phyloP scores from a whole-genome alignment of 2,113 vertebrate genomes.

The Amblyornis subalaris region DNA sequence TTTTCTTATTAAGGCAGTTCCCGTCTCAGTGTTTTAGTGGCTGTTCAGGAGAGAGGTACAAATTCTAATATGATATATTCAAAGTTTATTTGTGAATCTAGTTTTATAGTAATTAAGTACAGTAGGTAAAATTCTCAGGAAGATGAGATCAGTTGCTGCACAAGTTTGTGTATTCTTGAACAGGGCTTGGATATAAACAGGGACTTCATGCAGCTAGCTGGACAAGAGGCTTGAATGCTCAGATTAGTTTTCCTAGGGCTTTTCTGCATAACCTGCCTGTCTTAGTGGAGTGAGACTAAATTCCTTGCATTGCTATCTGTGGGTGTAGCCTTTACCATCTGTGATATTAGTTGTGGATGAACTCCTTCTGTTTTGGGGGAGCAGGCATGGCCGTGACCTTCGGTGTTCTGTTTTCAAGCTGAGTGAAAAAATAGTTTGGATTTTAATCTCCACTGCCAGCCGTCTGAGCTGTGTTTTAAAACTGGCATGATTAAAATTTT shows the following conservation, averaged over 20 bases:
- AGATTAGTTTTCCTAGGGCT: background rate
- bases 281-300: background rate
- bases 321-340: background rate
- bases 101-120: background rate
- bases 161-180: background rate
- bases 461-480: background rate
- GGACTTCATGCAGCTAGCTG: background rate
- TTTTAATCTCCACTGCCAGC: background rate
- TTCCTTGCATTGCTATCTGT: background rate
- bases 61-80: background rate
- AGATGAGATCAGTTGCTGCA: background rate
- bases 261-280: background rate
- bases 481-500: background rate
- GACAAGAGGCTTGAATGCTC: background rate
- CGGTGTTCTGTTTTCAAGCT: background rate
- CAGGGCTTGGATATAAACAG: background rate
- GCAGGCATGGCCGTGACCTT: background rate
- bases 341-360: background rate
- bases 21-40: background rate
- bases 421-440: background rate
- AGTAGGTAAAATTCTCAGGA: background rate
- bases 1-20: background rate
- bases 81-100: background rate
- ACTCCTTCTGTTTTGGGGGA: background rate
- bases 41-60: background rate